Evolutionary conservation across 2,888 invertebrate genomes (phyloP), one percentile per base, ranked within the genome.

Genomic region (Cetonia aurata): DNA sequence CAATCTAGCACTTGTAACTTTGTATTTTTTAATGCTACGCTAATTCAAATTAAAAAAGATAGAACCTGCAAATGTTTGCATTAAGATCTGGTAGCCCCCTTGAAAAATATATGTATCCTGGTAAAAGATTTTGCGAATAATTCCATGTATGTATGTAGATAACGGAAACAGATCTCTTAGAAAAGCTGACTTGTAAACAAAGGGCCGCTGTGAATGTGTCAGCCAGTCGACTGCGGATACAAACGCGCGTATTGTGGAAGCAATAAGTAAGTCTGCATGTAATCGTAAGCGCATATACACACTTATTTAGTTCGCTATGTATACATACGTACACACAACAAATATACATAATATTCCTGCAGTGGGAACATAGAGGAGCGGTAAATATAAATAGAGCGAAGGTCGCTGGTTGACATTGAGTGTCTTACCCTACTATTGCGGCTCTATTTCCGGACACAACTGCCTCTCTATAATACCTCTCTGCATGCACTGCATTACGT

Each of bases 351-450:
- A 60, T 69, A 69, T 69, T 59, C 69, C 52, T 69, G 69, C 69
- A 69, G 60, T 59, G 69, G 69, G 69, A 59, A 69, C 57, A 53
- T 25, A 60, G 59, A 59, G 69, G 52, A 69, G 69, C 69, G 69
- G 59, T 60, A 59, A 67, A 62, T 78, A 79, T 80, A 80, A 80
- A 81, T 79, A 81, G 76, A 77, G 79, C 79, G 82, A 83, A 83
- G 83, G 83, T 78, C 82, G 81, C 75, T 72, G 73, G 77, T 77
- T 80, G 83, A 82, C 83, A 83, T 83, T 83, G 83, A 82, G 80
- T 81, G 80, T 81, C 80, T 82, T 79, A 81, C 81, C 82, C 83
- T 80, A 79, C 80, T 76, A 74, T 73, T 25, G 72, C 74, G 76
- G 74, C 77, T 78, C 79, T 81, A 80, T 80, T 81, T 82, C 80